Conservation (phyloP, 2,113 vertebrate genomes). For the Gallinago undulata region DNA sequence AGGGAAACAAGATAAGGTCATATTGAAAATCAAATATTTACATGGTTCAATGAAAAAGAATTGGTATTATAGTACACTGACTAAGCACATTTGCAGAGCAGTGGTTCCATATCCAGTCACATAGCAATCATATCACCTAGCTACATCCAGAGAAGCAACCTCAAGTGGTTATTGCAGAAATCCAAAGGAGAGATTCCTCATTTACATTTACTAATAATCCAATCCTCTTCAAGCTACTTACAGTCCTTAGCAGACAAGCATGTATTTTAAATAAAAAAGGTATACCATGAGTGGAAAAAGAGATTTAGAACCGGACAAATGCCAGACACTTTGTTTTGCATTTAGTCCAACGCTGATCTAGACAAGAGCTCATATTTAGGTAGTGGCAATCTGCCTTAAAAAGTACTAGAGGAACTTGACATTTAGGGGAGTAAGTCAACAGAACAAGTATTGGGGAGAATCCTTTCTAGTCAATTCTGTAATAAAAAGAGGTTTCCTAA, state of each 20-base stretch:
- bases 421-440: slow-evolving; percentile 42
- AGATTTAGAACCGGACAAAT: background rate
- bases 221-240: background rate
- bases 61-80: background rate
- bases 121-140: background rate
- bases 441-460: background rate
- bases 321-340: background rate
- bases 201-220: background rate
- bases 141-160: background rate
- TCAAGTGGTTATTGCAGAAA: background rate
- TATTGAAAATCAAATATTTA: slow-evolving; percentile 14
- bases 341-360: background rate
- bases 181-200: background rate
- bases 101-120: background rate
- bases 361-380: background rate
- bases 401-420: background rate
- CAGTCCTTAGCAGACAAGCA: background rate
- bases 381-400: background rate
- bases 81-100: background rate
- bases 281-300: background rate
- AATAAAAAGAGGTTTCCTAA: slow-evolving; percentile 32
- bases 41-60: background rate
- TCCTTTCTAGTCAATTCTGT: background rate
- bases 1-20: background rate
- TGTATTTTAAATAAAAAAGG: background rate